Evolutionary conservation across 2,888 invertebrate genomes (phyloP).

Genomic region (Drosophila crucigera): DNA sequence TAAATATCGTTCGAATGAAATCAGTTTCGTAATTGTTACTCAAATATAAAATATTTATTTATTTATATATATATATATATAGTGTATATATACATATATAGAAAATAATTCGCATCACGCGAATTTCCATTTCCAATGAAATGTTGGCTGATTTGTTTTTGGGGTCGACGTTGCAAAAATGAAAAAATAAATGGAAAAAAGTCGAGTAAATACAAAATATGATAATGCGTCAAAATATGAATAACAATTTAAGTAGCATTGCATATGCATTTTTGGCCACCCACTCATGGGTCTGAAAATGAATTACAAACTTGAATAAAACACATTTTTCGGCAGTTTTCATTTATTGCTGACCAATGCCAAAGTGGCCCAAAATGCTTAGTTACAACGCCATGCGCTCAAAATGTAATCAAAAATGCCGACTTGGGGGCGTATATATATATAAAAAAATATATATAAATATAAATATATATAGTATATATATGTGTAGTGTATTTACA

Average conservation of each 20-base stretch:
- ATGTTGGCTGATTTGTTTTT: conserved; percentile 1
- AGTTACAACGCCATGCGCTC: conserved; percentile 34
- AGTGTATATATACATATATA: not conserved
- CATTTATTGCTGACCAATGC: conserved; percentile 35
- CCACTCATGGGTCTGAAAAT: conserved; percentile 20
- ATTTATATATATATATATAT: too few relatives aligned
- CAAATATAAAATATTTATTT: not conserved
- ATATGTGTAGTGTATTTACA: conserved; percentile 2
- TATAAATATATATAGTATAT: not conserved
- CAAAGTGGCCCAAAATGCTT: conserved; percentile 8
- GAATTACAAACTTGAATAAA: conserved; percentile 7
- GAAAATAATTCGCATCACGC: not conserved
- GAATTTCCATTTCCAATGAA: not conserved
- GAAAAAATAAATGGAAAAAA: conserved; percentile 12
- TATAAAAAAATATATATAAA: not conserved
- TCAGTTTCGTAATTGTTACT: not conserved
- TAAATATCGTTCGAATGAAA: not conserved
- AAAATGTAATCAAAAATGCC: conserved; percentile 14
- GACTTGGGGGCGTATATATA: conserved; percentile 37
- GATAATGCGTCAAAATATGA: not conserved
- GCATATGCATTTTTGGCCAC: conserved; percentile 25
- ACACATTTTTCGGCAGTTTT: conserved; percentile 25
- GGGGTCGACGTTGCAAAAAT: conserved; percentile 13
- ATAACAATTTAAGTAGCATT: conserved; percentile 28
- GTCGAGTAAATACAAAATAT: not conserved